Conservation (phyloP, 2,888 invertebrate species). For the Ceriagrion tenellum region DNA sequence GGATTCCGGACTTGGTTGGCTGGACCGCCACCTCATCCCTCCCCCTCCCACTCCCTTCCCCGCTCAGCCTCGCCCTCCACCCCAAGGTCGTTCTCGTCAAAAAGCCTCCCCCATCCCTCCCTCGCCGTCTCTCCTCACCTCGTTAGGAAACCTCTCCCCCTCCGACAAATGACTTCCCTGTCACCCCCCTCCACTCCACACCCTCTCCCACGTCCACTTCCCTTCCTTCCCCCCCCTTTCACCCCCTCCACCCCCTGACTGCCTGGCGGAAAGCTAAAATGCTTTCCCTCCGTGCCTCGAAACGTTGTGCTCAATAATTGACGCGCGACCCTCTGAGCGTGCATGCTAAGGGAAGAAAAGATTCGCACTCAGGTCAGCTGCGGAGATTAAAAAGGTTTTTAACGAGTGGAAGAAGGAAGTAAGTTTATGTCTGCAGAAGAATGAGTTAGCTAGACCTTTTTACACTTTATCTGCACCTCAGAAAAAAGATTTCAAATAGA, state of each 20-base stretch:
- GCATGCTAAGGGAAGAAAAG: too few species aligned
- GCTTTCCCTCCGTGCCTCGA: not conserved
- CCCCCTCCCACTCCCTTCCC: too few species aligned
- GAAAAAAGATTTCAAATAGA: too few species aligned
- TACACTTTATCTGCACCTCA: too few species aligned
- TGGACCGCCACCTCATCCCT: not conserved
- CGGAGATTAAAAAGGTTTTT: too few species aligned
- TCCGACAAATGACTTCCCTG: conserved; percentile 18
- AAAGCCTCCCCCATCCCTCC: too few species aligned
- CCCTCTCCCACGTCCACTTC: not conserved
- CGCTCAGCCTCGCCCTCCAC: not conserved
- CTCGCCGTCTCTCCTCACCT: not conserved
- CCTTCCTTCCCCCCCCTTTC: not conserved
- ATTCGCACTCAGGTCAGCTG: too few species aligned
- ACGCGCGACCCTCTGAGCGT: not conserved
- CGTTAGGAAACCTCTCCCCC: not conserved
- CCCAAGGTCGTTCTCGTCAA: not conserved
- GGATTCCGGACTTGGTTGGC: not conserved
- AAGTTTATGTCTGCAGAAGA: too few species aligned
- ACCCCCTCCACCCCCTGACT: not conserved
- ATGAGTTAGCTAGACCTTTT: too few species aligned
- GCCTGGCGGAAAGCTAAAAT: not conserved
- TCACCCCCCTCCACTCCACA: not conserved
- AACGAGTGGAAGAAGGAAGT: too few species aligned
- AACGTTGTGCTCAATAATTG: not conserved